A percentile compares a stretch with the other conserved stretches of the same genome.
These are phyloP conservation scores for Urophycis tenuis DNA, from an alignment of 2,797 vertebrate species.

Conservation along the genomic window DNA sequence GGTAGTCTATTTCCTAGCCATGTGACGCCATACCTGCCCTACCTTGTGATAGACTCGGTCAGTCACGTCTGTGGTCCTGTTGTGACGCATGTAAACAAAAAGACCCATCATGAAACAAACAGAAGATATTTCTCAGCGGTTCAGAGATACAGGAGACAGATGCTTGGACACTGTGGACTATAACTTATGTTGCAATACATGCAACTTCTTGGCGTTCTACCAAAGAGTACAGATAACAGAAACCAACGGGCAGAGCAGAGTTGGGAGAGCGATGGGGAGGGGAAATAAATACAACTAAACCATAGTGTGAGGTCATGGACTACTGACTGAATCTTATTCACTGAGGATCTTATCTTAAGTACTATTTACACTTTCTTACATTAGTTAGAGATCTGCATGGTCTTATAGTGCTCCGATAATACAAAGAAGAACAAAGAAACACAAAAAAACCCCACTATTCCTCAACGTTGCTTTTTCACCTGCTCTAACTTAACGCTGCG, in stretches of 20 bases:
- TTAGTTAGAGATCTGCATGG: constrained; percentile 36
- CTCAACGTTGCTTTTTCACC: constrained; percentile 18
- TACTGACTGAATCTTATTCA: constrained; percentile 27
- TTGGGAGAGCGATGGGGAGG: background rate
- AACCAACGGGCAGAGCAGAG: constrained; percentile 38
- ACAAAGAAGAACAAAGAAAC: constrained; percentile 7
- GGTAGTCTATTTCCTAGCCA: background rate
- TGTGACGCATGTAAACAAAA: background rate
- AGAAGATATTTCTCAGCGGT: constrained; percentile 32
- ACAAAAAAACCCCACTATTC: background rate
- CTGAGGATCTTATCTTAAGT: constrained; percentile 14
- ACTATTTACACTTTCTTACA: constrained; percentile 66
- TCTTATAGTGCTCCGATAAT: constrained; percentile 61
- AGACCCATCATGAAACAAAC: constrained; percentile 48
- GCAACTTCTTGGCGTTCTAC: background rate
- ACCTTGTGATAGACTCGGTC: background rate
- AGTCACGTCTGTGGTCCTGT: background rate
- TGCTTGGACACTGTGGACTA: constrained; percentile 23
- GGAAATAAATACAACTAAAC: constrained; percentile 61
- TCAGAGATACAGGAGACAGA: constrained; percentile 18
- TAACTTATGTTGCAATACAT: constrained; percentile 44
- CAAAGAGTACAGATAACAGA: constrained; percentile 42
- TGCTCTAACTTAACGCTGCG: constrained; percentile 22
- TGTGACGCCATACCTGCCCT: background rate
- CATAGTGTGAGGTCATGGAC: constrained; percentile 38